Conservation (phyloP, 2,888 invertebrate species). For the Tanaodytes sp. region DNA sequence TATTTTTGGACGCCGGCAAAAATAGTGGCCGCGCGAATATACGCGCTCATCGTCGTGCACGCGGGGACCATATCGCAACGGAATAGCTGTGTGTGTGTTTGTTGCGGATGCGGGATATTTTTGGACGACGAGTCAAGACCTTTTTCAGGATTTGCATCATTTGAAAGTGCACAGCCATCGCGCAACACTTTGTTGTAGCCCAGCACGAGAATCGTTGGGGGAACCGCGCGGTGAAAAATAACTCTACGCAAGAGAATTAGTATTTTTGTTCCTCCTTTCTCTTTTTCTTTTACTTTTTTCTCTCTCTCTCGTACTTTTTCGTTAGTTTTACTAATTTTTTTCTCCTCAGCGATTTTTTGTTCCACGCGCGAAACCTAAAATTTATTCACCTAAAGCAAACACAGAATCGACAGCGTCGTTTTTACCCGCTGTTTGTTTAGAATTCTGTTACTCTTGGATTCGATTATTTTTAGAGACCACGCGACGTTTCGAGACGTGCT, state of each 20-base stretch:
- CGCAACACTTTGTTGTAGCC: conserved; percentile 44
- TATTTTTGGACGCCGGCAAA: conserved; percentile 51
- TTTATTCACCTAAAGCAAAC: too few relatives aligned
- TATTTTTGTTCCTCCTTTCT: conserved; percentile 21
- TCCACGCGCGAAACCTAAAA: too few relatives aligned
- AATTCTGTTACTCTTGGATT: too few relatives aligned
- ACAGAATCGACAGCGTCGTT: too few relatives aligned
- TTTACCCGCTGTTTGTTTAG: too few relatives aligned
- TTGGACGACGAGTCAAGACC: conserved; percentile 29
- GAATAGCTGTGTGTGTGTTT: too few relatives aligned
- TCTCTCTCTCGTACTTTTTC: too few relatives aligned
- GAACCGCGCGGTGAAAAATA: conserved; percentile 34
- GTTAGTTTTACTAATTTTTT: too few relatives aligned
- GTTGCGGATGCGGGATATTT: conserved; percentile 37
- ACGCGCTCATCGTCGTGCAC: conserved; percentile 27
- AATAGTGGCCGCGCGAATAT: conserved; percentile 44
- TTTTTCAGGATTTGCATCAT: conserved; percentile 46
- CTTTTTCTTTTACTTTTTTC: too few relatives aligned
- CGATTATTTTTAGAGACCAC: too few relatives aligned
- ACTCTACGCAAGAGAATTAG: conserved; percentile 39
- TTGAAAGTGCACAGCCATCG: conserved; percentile 43
- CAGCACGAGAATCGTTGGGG: conserved; percentile 26
- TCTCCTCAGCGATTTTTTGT: too few relatives aligned
- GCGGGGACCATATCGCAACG: conserved; percentile 24
- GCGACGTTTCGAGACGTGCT: too few relatives aligned